Base-by-base conservation (phyloP, 1,140 invertebrate species). In the Penaeus vannamei region DNA sequence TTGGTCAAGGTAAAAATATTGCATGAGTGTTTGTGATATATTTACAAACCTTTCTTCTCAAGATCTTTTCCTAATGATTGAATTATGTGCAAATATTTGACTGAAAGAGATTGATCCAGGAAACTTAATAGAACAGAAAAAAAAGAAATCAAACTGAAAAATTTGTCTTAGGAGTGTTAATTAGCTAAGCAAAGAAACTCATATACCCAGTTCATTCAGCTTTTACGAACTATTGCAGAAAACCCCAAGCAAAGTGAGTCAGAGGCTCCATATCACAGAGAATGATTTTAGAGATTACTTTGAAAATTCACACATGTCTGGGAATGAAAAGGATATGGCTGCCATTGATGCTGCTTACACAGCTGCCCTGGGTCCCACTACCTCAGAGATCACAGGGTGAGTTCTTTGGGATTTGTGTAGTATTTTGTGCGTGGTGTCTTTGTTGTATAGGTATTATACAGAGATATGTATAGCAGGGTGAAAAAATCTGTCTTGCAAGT, bases 271-370 rank as follows among this genome's bases (percentile, higher is more conserved):
- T 91, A 93, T 94, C 20, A 92, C 94, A 84, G 92, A 93, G 3
- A 93, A 94, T 85, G 85, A 92, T 60, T 93, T 98, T 10, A 94
- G 94, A n/a, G 93, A 94, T 69, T 95, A 95, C 91, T 94, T 97
- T 92, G 95, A 96, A 91, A 94, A 95, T 92, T 95, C 95, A 66
- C 96, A 97, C 91, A 95, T 94, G 69, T 92, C 92, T 69, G 94
- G 79, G 26, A 86, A 84, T 64, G 84, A 94, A 91, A 96, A 98
- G 92, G 96, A 97, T 86, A 95, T 98, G 91, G 95, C 95, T 26
- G 94, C 96, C 82, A 93, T 98, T 0, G 99, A 99, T 93, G 94
- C 95, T 80, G 95, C 96, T 91, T 98, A 99, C 93, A 99, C 99
- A 93, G 94, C 93, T 23, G 92, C 95, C 2, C 94, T 99, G 12